Percentiles rank a stretch among this genome's conserved stretches.
Evolutionary conservation across 2,888 invertebrate species (phyloP).

Genomic region (Schrankia costaestrigalis): DNA sequence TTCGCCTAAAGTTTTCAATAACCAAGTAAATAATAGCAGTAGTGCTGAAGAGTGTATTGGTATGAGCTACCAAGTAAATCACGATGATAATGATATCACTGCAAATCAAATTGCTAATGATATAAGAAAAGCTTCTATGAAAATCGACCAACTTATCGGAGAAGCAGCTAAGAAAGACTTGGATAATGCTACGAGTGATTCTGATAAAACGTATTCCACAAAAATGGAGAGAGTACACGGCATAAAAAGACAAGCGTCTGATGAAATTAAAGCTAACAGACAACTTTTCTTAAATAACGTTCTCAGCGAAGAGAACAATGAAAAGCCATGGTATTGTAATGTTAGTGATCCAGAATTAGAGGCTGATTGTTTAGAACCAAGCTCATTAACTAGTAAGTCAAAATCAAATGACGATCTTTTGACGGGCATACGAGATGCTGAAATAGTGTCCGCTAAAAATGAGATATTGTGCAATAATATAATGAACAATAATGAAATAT

Average conservation of each 20-base stretch:
- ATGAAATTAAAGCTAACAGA: slow-evolving; percentile 73
- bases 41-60: slow-evolving; percentile 73
- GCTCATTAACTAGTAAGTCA: slow-evolving; percentile 55
- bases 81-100: slow-evolving; percentile 78
- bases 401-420: slow-evolving; percentile 66
- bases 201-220: slow-evolving; percentile 74
- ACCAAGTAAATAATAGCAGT: slow-evolving; percentile 64
- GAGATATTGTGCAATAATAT: slow-evolving; percentile 68
- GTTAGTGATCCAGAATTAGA: slow-evolving; percentile 77
- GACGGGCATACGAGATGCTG: slow-evolving; percentile 51
- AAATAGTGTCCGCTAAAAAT: slow-evolving; percentile 67
- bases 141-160: slow-evolving; percentile 78
- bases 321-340: slow-evolving; percentile 78
- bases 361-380: slow-evolving; percentile 60
- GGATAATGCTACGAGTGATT: slow-evolving; percentile 57
- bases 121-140: slow-evolving; percentile 77
- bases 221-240: slow-evolving; percentile 81
- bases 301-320: slow-evolving; percentile 61
- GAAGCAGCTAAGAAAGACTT: slow-evolving; percentile 64
- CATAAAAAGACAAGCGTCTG: slow-evolving; percentile 73
- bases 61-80: slow-evolving; percentile 76
- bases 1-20: slow-evolving; percentile 57
- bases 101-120: slow-evolving; percentile 79
- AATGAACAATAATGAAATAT: slow-evolving; percentile 53
- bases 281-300: slow-evolving; percentile 70